Base-by-base conservation (phyloP, 2,797 vertebrate genomes). In the Bufotes viridis region DNA sequence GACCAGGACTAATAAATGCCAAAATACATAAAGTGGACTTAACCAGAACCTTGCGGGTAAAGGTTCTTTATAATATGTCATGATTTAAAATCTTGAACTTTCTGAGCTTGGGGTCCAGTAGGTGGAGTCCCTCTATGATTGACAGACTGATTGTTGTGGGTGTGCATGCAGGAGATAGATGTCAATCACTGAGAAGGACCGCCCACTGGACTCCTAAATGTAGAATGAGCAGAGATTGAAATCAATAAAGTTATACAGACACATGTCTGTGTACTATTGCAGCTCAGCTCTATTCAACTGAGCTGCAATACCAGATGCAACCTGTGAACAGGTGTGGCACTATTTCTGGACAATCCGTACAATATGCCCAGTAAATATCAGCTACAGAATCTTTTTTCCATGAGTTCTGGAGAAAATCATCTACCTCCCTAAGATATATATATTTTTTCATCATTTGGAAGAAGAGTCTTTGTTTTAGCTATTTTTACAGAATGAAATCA, bases 401-500 rank as follows among this genome's bases (percentile, higher is more conserved):
- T 15, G 42, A 69, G 72, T 17, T 60, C 29, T 78, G 61, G 1
- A 72, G 61, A 74, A 84, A 60, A 84, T 65, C 49, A 69, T 13
- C 42, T 55, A 29, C 63, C 53, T 79, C n/a, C 20, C 17, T 20
- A 49, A 26, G n/a, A n/a, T n/a, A n/a, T n/a, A 67, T 42, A 3
- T 42, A 61, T 42, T 60, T 55, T 58, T 57, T 22, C n/a, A 78
- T 18, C 65, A 65, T 60, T 78, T 79, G 81, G 24, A 70, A 78
- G 81, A 78, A 78, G 72, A 69, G 13, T n/a, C 80, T 82, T 69
- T 70, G 49, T 69, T 82, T 8, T 69, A 82, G 17, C 74, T 78
- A 78, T 82, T 87, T 87, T 82, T 63, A 53, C 42, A 87, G 74
- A 83, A 83, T 78, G 18, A 83, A 87, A 83, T 87, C 74, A 60